Evolutionary conservation across 2,797 vertebrate genomes (phyloP).

Genomic region (Pseudochirops cupreus): DNA sequence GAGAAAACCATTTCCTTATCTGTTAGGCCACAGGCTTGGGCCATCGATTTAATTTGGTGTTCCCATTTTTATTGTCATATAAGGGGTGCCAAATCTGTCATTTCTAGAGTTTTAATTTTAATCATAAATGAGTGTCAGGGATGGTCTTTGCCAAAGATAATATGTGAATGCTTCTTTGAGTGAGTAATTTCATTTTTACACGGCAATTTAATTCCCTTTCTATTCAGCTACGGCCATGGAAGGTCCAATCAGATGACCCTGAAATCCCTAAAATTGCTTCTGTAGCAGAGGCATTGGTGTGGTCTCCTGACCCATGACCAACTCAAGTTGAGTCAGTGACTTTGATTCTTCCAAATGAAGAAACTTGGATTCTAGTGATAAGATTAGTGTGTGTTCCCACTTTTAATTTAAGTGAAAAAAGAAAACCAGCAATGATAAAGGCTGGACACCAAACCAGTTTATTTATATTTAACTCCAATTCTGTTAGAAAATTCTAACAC

Average conservation of each 20-base stretch:
- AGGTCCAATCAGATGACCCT: conserved; percentile 81
- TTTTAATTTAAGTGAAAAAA: conserved; percentile 64
- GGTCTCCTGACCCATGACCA: conserved; percentile 57
- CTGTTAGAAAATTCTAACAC: conserved; percentile 53
- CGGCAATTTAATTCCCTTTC: conserved; percentile 79
- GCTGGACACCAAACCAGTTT: conserved; percentile 31
- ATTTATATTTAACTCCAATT: conserved; percentile 29
- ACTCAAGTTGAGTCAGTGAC: conserved; percentile 46
- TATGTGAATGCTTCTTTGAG: conserved; percentile 78
- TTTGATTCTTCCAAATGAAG: conserved; percentile 63
- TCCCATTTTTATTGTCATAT: conserved; percentile 74
- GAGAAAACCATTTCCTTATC: conserved; percentile 76
- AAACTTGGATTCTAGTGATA: conserved; percentile 54
- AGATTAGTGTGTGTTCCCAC: conserved; percentile 43
- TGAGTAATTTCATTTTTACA: conserved; percentile 81
- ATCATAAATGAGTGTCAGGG: conserved; percentile 80
- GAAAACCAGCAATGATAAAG: conserved; percentile 1
- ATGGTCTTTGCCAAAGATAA: conserved; percentile 76
- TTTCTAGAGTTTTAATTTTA: conserved; percentile 79
- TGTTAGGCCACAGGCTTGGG: conserved; percentile 52
- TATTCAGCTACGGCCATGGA: conserved; percentile 75
- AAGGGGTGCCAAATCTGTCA: conserved; percentile 68
- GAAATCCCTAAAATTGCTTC: conserved; percentile 72
- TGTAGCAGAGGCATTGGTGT: conserved; percentile 59
- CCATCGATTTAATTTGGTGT: conserved; percentile 72